Base-by-base conservation (phyloP, 2,888 invertebrate species). In the Agapostemon virescens region DNA sequence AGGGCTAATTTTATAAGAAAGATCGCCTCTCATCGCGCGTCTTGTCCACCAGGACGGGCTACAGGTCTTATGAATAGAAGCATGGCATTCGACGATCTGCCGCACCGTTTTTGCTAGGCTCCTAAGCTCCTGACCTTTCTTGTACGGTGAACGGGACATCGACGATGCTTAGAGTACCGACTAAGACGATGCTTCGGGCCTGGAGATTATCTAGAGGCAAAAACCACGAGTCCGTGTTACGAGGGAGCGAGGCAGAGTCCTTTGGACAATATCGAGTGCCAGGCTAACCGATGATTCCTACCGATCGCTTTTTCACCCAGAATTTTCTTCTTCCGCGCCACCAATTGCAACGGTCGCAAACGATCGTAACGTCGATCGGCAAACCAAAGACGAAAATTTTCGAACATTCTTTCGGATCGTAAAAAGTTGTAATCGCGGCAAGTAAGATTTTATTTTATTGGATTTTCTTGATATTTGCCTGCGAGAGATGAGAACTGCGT, bases 41-140 rank as follows among this genome's bases (percentile, higher is more conserved):
- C 58, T 33, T 33, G 58, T 61, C 20, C 58, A 17, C 26, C 17
- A 26, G 55, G 55, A 1, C 26, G 55, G 49, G 55, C 15, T 30
- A 9, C 33, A 20, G 61, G 20, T 61, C 33, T 33, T 61, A 61
- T 61, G 61, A 61, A 61, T 61, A 61, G 61, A 63, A 63, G 63
- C 33, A 36, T 63, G 36, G 63, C n/a, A 38, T 38, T 38, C 17
- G 66, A 66, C 38, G 38, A 38, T 17, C n/a, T 23, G n/a, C 38
- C 40, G 66, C 23, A 26, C 15, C 40, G 66, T 66, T 66, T n/a
- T 23, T 63, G 63, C 20, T 1, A 5, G 63, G 26, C 7, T 66
- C 20, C 23, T 26, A 36, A 63, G 36, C 63, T 36, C n/a, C 63
- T 36, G 61, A 61, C 33, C 33, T 61, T 61, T 61, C 61, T 61